Percentiles rank a stretch among this genome's conserved stretches.
Conservation (phyloP, 2,888 invertebrate species). For the Drosophila anomalata region DNA sequence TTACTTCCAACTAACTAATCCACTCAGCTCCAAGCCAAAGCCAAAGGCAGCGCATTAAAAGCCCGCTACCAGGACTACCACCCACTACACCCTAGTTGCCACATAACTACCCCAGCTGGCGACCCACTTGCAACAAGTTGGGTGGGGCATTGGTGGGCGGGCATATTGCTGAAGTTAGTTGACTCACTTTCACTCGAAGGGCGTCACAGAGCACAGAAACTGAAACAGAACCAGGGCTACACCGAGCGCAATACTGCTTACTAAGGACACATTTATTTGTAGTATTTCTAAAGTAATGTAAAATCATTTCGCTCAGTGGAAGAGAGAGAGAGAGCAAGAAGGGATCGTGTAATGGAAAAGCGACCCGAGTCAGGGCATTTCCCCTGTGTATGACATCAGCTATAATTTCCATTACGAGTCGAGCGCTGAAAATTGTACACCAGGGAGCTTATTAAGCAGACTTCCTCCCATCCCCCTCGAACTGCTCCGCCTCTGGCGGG, state of each 20-base stretch:
- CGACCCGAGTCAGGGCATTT: slow-evolving; percentile 42
- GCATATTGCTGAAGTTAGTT: slow-evolving; percentile 44
- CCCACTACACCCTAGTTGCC: slow-evolving; percentile 21
- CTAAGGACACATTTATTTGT: neutral
- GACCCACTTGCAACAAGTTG: slow-evolving; percentile 76
- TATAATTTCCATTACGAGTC: slow-evolving; percentile 79
- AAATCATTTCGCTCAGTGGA: slow-evolving; percentile 3
- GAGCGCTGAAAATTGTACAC: slow-evolving; percentile 78
- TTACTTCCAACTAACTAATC: slow-evolving; percentile 62
- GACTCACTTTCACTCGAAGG: slow-evolving; percentile 65
- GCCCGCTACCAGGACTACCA: slow-evolving; percentile 34
- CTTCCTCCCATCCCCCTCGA: slow-evolving; percentile 23
- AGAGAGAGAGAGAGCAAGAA: neutral
- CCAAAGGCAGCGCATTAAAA: slow-evolving; percentile 57
- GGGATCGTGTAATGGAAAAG: slow-evolving; percentile 8
- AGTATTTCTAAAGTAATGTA: neutral
- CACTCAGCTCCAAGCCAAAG: slow-evolving; percentile 56
- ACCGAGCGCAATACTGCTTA: neutral
- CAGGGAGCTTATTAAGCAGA: slow-evolving; percentile 78
- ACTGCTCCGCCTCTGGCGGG: neutral
- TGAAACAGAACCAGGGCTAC: slow-evolving; percentile 23
- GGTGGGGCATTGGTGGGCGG: slow-evolving; percentile 7
- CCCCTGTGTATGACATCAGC: slow-evolving; percentile 77
- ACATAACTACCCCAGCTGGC: slow-evolving; percentile 38
- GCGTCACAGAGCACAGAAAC: slow-evolving; percentile 27